Base-by-base conservation (phyloP, 1,140 invertebrate species). In the Trichogramma pretiosum region DNA sequence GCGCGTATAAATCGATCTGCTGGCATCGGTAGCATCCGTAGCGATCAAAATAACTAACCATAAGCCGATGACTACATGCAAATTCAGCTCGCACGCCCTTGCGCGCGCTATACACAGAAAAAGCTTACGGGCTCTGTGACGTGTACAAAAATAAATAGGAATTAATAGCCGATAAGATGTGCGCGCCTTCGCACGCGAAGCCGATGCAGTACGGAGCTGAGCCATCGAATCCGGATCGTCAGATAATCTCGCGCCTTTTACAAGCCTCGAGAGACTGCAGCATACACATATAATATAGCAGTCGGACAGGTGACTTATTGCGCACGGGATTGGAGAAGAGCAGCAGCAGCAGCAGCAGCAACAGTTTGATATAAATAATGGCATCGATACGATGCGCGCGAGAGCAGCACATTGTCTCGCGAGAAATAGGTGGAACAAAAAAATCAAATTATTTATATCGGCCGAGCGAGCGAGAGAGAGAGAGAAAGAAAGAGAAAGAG, bases 151-250 rank as follows among this genome's bases (percentile, higher is more conserved):
- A 59, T 61, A 56, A 59, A 61, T 61, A 61, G 52, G 56, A 52
- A 59, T 56, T 56, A 56, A 55, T 52, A n/a, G n/a, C n/a, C 50
- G 59, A 61, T 57, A 59, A 59, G 50, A 61, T 52, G n/a, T n/a
- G n/a, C n/a, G n/a, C n/a, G n/a, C n/a, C n/a, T n/a, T n/a, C n/a
- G n/a, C n/a, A n/a, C n/a, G n/a, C n/a, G n/a, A n/a, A n/a, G n/a
- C n/a, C n/a, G n/a, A n/a, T n/a, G n/a, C n/a, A n/a, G n/a, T n/a
- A n/a, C n/a, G n/a, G n/a, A n/a, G n/a, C n/a, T n/a, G n/a, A n/a
- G 53, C 65, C 61, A 61, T 64, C 67, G 67, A 66, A 64, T 63
- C 62, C 64, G 58, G 61, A 65, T 65, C 59, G 59, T n/a, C 56
- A 62, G 60, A 67, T 67, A 68, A 70, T 70, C 64, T 59, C 45